These are phyloP conservation scores for Stercorarius parasiticus DNA, from an alignment of 2,113 vertebrate genomes.

Conservation along the genomic window DNA sequence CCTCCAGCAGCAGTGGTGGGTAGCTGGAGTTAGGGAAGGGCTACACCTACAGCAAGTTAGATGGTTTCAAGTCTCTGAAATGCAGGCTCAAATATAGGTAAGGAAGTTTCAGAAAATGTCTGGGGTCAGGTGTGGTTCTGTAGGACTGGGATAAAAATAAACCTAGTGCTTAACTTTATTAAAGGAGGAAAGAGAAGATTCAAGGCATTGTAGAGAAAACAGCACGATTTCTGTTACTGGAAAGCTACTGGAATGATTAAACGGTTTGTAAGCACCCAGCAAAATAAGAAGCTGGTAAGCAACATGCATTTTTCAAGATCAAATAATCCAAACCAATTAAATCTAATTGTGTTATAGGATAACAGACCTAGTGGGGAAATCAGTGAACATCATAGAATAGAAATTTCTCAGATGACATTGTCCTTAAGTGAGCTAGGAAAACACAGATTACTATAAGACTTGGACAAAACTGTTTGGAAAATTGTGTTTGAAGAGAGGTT, in stretches of 20 bases:
- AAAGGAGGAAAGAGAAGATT: neutral
- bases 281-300: neutral
- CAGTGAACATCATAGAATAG: neutral
- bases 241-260: neutral
- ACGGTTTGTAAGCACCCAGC: neutral
- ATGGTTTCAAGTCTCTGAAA: neutral
- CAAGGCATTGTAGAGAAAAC: neutral
- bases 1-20: neutral
- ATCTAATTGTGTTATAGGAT: neutral
- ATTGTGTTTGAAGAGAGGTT: neutral
- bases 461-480: neutral
- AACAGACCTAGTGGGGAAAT: neutral
- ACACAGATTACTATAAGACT: neutral
- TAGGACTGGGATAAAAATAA: neutral
- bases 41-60: neutral
- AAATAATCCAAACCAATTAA: neutral
- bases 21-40: neutral
- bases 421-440: neutral
- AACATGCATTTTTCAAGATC: neutral
- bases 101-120: neutral
- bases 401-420: neutral
- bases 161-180: neutral
- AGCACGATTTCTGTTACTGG: neutral
- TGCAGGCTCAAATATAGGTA: neutral
- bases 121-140: neutral